Percentiles rank a stretch among this genome's conserved stretches.
phyloP scores from a whole-genome alignment of 1,140 invertebrate genomes.

The Oscheius sp. region DNA sequence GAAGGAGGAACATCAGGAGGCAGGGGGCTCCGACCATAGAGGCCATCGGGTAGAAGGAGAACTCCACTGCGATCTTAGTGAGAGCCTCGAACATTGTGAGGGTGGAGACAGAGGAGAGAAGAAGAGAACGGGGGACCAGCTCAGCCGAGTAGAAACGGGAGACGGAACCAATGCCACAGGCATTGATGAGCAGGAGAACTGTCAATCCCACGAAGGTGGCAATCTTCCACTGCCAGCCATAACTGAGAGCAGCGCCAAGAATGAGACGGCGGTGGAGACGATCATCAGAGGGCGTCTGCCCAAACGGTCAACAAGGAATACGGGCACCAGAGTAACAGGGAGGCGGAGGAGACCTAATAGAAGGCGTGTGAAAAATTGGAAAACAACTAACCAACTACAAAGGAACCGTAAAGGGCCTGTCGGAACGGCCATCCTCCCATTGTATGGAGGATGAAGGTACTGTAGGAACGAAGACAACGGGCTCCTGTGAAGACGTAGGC shows the following conservation, averaged over 20 bases:
- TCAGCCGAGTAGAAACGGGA: constrained; percentile 44
- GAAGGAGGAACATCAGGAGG: constrained; percentile 37
- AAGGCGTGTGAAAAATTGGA: background rate
- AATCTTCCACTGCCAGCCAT: constrained; percentile 36
- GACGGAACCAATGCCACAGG: constrained; percentile 41
- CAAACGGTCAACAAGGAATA: constrained; percentile 36
- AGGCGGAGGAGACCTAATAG: constrained; percentile 35
- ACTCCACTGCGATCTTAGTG: constrained; percentile 39
- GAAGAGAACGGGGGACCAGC: constrained; percentile 33
- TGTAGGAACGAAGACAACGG: constrained; percentile 39
- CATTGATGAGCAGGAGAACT: constrained; percentile 38
- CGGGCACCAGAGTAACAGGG: constrained; percentile 38
- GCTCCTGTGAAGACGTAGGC: constrained; percentile 45
- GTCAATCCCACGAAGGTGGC: constrained; percentile 33
- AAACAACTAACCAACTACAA: background rate
- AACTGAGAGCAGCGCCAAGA: constrained; percentile 28
- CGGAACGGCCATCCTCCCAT: background rate
- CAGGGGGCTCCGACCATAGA: constrained; percentile 32
- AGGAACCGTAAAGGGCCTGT: background rate
- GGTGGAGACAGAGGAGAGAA: constrained; percentile 35
- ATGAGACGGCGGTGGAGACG: constrained; percentile 24
- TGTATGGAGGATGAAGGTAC: constrained; percentile 38
- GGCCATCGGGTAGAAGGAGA: constrained; percentile 41
- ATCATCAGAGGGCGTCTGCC: constrained; percentile 41
- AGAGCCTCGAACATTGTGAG: constrained; percentile 41